These are phyloP conservation scores for Noctuana brunneofusca DNA, from an alignment of 2,888 invertebrate species.

Conservation along the genomic window DNA sequence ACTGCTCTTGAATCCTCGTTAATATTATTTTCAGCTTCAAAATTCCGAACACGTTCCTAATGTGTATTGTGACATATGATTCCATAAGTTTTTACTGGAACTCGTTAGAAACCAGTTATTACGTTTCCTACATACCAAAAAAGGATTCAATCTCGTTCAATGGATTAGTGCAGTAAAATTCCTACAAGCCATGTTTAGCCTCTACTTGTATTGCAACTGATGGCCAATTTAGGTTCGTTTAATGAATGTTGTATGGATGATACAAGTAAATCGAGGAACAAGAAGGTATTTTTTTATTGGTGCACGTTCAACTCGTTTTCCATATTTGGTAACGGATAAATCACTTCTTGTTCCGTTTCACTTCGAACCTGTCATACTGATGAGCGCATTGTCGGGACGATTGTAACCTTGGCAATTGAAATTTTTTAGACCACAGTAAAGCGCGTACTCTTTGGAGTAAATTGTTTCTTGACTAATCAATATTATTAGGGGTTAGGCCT, in stretches of 20 bases:
- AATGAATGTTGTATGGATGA: constrained; percentile 61
- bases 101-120: constrained; percentile 31
- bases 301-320: constrained; percentile 49
- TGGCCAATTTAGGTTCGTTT: constrained; percentile 58
- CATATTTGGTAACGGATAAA: constrained; percentile 61
- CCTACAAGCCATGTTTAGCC: constrained; percentile 54
- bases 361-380: constrained; percentile 30
- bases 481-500: neutral
- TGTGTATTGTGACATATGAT: constrained; percentile 12
- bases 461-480: neutral
- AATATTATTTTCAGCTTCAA: constrained; percentile 16
- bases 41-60: constrained; percentile 14
- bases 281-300: constrained; percentile 54
- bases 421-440: neutral
- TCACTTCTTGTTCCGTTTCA: constrained; percentile 54
- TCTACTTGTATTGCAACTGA: constrained; percentile 51
- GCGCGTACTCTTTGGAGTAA: neutral
- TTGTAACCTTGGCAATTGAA: constrained; percentile 11
- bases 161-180: constrained; percentile 53
- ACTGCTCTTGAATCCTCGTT: constrained; percentile 4
- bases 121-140: constrained; percentile 62
- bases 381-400: constrained; percentile 18
- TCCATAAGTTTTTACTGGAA: constrained; percentile 4
- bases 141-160: constrained; percentile 52
- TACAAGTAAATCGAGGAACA: constrained; percentile 48